A percentile compares a stretch with the other conserved stretches of the same genome.
phyloP scores from a whole-genome alignment of 2,888 invertebrate genomes.

The Dorcus hopei region DNA sequence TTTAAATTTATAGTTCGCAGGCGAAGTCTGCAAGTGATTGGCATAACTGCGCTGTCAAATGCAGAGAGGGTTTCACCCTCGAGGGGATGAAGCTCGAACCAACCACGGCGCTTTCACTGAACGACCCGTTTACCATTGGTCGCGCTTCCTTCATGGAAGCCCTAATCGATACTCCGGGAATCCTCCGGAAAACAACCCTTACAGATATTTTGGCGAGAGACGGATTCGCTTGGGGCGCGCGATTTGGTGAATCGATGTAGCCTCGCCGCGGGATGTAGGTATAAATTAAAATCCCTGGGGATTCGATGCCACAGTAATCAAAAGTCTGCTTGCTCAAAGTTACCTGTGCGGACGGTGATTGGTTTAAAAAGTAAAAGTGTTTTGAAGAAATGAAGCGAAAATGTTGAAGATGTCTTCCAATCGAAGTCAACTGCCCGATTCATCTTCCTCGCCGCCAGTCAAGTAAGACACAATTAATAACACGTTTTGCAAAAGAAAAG shows the following conservation, averaged over 20 bases:
- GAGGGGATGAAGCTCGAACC: no score
- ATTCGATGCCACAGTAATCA: constrained; percentile 4
- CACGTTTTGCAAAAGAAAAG: no score
- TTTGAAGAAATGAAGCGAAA: constrained; percentile 5
- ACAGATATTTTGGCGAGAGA: background rate
- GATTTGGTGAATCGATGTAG: background rate
- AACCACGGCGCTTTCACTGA: no score
- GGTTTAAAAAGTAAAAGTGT: background rate
- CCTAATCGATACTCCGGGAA: constrained; percentile 9
- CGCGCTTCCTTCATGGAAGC: background rate
- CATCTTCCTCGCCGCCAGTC: constrained; percentile 67
- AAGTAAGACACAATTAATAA: constrained; percentile 48
- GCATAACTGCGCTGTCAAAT: no score
- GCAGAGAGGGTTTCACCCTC: no score
- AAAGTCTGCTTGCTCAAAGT: background rate
- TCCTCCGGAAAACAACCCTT: background rate
- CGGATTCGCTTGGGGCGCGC: background rate
- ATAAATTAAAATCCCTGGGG: constrained; percentile 34
- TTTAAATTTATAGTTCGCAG: no score
- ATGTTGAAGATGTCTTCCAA: constrained; percentile 31
- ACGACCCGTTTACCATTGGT: no score
- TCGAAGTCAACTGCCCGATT: constrained; percentile 64
- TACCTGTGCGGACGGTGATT: background rate
- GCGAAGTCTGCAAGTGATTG: no score
- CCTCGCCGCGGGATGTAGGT: constrained; percentile 21